A percentile compares a stretch with the other conserved stretches of the same genome.
phyloP scores from a whole-genome alignment of 2,797 vertebrate species.

The Microctenopoma lineatum region DNA sequence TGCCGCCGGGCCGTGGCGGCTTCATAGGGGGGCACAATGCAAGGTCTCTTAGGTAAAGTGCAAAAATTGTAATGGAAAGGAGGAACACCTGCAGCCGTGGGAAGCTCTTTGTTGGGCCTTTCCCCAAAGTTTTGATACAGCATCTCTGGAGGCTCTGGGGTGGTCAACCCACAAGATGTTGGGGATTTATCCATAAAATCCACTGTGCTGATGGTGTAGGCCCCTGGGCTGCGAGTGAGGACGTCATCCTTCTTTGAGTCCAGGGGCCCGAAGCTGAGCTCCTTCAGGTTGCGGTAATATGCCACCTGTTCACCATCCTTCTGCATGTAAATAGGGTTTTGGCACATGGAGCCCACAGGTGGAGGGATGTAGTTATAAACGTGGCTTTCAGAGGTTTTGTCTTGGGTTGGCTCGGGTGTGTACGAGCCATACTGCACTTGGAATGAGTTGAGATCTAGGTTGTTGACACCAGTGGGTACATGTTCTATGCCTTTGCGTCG shows the following conservation, averaged over 20 bases:
- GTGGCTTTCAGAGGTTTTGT: constrained; percentile 90
- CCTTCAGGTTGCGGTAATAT: constrained; percentile 94
- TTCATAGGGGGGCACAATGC: constrained; percentile 90
- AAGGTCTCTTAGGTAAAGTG: constrained; percentile 97
- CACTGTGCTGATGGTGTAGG: constrained; percentile 94
- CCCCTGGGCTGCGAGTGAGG: constrained; percentile 79
- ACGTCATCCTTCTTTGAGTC: constrained; percentile 89
- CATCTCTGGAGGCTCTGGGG: constrained; percentile 81
- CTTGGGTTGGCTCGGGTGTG: constrained; percentile 84
- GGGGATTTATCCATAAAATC: constrained; percentile 90
- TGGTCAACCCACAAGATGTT: constrained; percentile 48
- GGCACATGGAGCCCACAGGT: constrained; percentile 96
- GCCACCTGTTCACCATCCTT: constrained; percentile 93
- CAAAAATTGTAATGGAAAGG: constrained; percentile 95
- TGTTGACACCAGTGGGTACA: constrained; percentile 87
- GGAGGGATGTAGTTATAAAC: constrained; percentile 97
- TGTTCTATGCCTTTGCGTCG: constrained; percentile 92
- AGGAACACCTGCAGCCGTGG: constrained; percentile 79
- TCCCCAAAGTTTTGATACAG: constrained; percentile 96
- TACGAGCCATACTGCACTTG: constrained; percentile 97
- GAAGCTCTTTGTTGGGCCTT: constrained; percentile 90
- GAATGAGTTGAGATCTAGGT: constrained; percentile 93
- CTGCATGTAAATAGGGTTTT: constrained; percentile 99
- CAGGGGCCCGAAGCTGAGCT: constrained; percentile 89
- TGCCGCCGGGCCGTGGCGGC: constrained; percentile 84